Percentiles rank a stretch among this genome's conserved stretches.
These are phyloP conservation scores for Sesamia inferens DNA, from an alignment of 2,888 invertebrate species.

Conservation along the genomic window DNA sequence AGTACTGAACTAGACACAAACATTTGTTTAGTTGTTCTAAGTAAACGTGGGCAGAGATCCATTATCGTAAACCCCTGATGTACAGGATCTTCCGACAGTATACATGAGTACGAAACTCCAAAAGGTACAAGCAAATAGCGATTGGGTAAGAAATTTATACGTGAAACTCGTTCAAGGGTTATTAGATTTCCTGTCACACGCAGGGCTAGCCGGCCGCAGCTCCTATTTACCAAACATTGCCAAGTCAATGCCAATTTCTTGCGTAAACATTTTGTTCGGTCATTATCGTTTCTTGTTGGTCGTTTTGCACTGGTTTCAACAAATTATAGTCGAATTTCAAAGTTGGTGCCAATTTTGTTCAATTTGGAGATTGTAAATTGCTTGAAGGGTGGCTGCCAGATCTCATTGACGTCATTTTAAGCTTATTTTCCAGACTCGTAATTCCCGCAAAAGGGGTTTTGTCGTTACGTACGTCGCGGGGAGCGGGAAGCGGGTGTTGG, in stretches of 20 bases:
- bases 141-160: constrained; percentile 81
- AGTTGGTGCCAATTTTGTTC: constrained; percentile 63
- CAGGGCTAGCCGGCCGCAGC: constrained; percentile 77
- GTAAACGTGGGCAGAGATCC: constrained; percentile 43
- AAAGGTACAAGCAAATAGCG: constrained; percentile 74
- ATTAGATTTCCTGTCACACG: constrained; percentile 87
- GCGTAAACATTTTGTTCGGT: constrained; percentile 82
- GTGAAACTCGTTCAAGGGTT: constrained; percentile 82
- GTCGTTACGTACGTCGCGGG: constrained; percentile 45
- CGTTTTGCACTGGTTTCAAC: constrained; percentile 69
- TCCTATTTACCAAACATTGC: constrained; percentile 85
- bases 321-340: constrained; percentile 62
- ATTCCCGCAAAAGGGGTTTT: constrained; percentile 59
- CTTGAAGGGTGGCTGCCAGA: constrained; percentile 62
- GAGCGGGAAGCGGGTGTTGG: constrained; percentile 41
- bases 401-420: constrained; percentile 63
- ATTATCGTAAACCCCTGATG: constrained; percentile 54
- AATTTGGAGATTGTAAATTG: constrained; percentile 64
- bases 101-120: constrained; percentile 66
- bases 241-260: constrained; percentile 82
- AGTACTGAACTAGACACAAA: constrained; percentile 18
- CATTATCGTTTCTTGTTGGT: constrained; percentile 80
- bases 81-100: constrained; percentile 54
- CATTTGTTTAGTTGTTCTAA: constrained; percentile 37
- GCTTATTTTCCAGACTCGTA: constrained; percentile 64